Evolutionary conservation across 2,888 invertebrate genomes (phyloP).

Genomic region (Drosophila silvestris): DNA sequence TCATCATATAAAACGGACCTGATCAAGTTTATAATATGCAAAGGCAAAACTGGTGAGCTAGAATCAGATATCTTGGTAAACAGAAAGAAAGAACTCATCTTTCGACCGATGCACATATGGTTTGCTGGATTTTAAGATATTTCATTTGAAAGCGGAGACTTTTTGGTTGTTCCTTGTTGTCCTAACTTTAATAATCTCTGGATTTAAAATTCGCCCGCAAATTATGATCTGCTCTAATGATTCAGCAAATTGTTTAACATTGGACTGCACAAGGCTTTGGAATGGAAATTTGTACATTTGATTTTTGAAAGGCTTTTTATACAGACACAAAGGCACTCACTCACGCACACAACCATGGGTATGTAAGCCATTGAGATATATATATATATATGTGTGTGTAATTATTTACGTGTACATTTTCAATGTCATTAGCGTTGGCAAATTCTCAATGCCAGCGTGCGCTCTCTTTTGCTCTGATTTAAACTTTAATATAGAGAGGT

Average conservation of each 20-base stretch:
- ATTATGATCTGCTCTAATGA: constrained; percentile 9
- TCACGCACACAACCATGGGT: background rate
- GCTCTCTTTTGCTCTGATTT: constrained; percentile 5
- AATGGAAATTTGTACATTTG: constrained; percentile 1
- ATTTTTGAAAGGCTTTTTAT: constrained; percentile 39
- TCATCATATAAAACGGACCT: background rate
- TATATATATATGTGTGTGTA: background rate
- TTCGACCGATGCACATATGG: background rate
- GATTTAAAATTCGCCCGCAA: background rate
- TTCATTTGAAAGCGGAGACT: background rate
- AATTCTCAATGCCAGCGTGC: constrained; percentile 39
- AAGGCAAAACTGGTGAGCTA: no score
- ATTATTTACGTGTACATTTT: constrained; percentile 37
- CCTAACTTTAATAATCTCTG: background rate
- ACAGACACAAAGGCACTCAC: background rate
- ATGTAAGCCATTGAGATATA: constrained; percentile 17
- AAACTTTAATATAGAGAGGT: constrained; percentile 33
- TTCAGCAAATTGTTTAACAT: constrained; percentile 29
- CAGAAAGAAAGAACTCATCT: background rate
- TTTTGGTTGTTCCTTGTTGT: background rate
- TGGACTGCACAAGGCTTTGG: constrained; percentile 11
- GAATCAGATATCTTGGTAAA: background rate
- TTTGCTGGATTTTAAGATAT: background rate
- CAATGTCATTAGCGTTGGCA: constrained; percentile 69
- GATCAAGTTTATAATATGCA: background rate